Base-by-base conservation (phyloP, 2,113 vertebrate species). In the Corapipo altera region DNA sequence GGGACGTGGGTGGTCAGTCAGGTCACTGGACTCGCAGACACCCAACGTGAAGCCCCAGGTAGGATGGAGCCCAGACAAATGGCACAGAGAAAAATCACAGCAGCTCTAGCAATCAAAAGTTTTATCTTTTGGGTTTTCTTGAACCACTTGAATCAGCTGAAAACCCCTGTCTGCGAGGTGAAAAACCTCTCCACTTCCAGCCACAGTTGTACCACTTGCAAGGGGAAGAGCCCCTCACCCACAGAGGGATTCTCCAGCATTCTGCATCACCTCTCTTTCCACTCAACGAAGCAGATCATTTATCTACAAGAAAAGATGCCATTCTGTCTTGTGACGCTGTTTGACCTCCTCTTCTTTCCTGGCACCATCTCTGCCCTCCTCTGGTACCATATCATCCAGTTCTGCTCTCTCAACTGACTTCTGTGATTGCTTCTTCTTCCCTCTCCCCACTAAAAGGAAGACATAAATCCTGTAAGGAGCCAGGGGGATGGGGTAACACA, bases 11-110 rank as follows among this genome's bases (percentile, higher is more conserved):
- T 43, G 83, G 88, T 82, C 88, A 92, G 75, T 32, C 6, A 5
- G 90, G 92, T 95, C 96, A 86, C 85, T 12, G 65, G 90, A 61
- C 70, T 71, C 2, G 0, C 79, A 91, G 95, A 88, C 75, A 89
- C 51, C 26, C 2, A 8, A 78, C 0, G 4, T 72, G 84, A 91
- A 92, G 62, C n/a, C 70, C 37, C 66, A 54, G 7, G 46, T 18
- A 59, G 46, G 27, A 77, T 0, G 1, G 21, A 83, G 32, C 46
- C 41, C 58, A 59, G 58, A 18, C 10, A 16, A 75, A 89, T 1
- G 1, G 51, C 71, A 54, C 0, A 0, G 18, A 49, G 54, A 5
- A 69, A 88, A 93, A 37, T 13, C 39, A 37, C 1, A 6, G 58
- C 51, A 91, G 33, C 46, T 85, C 43, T 28, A 67, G 43, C 12